Evolutionary conservation across 2,113 vertebrate species (phyloP).

Genomic region (Sardina pilchardus): DNA sequence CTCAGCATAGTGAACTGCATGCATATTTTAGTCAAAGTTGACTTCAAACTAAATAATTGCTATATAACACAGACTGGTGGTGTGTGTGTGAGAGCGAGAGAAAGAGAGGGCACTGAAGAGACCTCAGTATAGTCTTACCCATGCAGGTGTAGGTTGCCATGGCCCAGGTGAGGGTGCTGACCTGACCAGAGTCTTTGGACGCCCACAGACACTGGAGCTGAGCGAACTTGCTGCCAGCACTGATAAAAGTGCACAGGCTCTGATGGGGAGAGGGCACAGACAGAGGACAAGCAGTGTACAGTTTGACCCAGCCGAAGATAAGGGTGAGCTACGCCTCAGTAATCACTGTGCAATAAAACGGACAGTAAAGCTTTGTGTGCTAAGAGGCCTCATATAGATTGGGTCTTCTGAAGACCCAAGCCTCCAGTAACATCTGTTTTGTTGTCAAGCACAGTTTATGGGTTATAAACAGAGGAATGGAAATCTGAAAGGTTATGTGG

Average conservation of each 20-base stretch:
- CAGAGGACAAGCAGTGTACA: not conserved
- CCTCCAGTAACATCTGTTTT: not conserved
- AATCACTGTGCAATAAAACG: not conserved
- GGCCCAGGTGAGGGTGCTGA: constrained; percentile 84
- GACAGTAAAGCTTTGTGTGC: not conserved
- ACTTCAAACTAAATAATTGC: not conserved
- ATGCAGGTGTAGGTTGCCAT: constrained; percentile 81
- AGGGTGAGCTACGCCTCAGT: not conserved
- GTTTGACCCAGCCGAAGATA: not conserved
- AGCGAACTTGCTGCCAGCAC: constrained; percentile 83
- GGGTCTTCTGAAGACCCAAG: not conserved
- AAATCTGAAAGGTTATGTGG: not conserved
- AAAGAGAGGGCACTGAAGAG: not conserved
- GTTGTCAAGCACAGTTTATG: not conserved
- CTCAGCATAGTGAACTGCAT: not conserved
- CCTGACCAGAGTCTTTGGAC: constrained; percentile 76
- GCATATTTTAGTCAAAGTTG: not conserved
- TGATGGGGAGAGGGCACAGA: constrained; percentile 49
- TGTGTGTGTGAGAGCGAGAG: not conserved
- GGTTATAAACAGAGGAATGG: not conserved
- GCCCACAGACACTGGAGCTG: constrained; percentile 88
- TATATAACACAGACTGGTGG: not conserved
- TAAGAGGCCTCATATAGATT: not conserved
- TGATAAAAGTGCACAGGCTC: constrained; percentile 86
- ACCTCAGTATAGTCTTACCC: constrained; percentile 68